A percentile compares a stretch with the other conserved stretches of the same genome.
Evolutionary conservation across 2,113 vertebrate genomes (phyloP).

Genomic region (Pseudorasbora parva): DNA sequence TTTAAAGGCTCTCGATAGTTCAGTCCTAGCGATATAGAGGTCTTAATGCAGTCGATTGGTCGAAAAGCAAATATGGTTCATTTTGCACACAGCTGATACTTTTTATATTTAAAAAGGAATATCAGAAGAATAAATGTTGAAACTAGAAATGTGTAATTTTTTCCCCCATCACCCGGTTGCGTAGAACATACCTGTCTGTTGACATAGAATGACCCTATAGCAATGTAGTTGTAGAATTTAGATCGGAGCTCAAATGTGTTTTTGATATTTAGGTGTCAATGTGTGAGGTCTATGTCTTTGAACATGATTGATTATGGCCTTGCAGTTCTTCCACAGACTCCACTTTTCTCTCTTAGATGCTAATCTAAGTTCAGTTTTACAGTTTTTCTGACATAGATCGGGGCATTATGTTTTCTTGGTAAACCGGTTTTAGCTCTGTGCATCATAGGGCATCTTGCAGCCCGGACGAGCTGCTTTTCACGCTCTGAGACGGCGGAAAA

Average conservation of each 20-base stretch:
- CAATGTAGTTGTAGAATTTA: too few species aligned
- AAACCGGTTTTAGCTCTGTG: not conserved
- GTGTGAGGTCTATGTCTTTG: not conserved
- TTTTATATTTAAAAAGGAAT: too few species aligned
- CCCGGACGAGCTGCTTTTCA: conserved; percentile 5
- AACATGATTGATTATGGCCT: not conserved
- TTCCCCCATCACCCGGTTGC: too few species aligned
- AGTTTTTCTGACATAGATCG: not conserved
- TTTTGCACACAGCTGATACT: too few species aligned
- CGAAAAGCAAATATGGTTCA: too few species aligned
- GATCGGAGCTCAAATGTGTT: not conserved
- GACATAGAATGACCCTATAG: too few species aligned
- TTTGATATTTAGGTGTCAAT: not conserved
- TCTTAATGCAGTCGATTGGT: too few species aligned
- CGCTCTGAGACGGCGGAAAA: not conserved
- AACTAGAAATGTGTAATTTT: too few species aligned
- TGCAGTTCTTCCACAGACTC: not conserved
- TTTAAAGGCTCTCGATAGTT: too few species aligned
- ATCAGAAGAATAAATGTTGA: too few species aligned
- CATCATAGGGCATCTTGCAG: not conserved
- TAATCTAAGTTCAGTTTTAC: not conserved
- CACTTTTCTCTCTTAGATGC: not conserved
- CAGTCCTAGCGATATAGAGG: too few species aligned
- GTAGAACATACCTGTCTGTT: too few species aligned
- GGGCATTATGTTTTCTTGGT: not conserved